Conservation (phyloP, 23 tunicate species). For the Clavelina lepadiformis region DNA sequence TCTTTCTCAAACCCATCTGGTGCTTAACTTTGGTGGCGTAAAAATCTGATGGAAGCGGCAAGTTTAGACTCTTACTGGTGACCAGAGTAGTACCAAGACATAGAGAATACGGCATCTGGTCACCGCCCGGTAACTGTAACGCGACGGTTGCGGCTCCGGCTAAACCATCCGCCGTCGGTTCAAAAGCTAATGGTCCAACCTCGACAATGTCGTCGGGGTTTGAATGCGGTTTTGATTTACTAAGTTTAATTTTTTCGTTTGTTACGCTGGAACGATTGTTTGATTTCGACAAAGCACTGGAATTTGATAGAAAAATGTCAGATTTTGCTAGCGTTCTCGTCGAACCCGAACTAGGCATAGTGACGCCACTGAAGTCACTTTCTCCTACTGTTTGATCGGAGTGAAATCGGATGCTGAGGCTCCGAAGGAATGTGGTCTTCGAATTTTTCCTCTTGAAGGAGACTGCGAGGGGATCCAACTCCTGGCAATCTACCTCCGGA, state of each 20-base stretch:
- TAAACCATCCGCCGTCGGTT: conserved; percentile 16
- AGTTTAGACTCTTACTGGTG: too few species aligned
- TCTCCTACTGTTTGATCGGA: background rate
- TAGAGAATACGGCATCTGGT: conserved; percentile 6
- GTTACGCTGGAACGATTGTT: background rate
- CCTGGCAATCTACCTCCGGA: conserved; percentile 7
- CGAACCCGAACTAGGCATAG: conserved; percentile 5
- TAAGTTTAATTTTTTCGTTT: background rate
- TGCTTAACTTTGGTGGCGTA: too few species aligned
- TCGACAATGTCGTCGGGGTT: conserved; percentile 5
- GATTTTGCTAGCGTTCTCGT: background rate
- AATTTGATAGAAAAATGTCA: background rate
- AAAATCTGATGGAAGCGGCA: too few species aligned
- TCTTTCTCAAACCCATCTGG: too few species aligned
- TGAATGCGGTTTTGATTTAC: background rate
- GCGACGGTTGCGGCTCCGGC: conserved; percentile 43
- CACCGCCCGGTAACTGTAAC: conserved; percentile 37
- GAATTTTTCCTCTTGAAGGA: background rate
- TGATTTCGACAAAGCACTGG: background rate
- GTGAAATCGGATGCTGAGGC: background rate
- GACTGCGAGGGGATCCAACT: background rate
- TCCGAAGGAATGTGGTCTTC: background rate
- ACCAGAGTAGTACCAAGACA: conserved; percentile 50
- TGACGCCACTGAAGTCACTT: background rate
- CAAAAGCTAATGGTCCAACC: conserved; percentile 31